A percentile compares a stretch with the other conserved stretches of the same genome.
Evolutionary conservation across 2,113 vertebrate species (phyloP).

Genomic region (Caloenas nicobarica): DNA sequence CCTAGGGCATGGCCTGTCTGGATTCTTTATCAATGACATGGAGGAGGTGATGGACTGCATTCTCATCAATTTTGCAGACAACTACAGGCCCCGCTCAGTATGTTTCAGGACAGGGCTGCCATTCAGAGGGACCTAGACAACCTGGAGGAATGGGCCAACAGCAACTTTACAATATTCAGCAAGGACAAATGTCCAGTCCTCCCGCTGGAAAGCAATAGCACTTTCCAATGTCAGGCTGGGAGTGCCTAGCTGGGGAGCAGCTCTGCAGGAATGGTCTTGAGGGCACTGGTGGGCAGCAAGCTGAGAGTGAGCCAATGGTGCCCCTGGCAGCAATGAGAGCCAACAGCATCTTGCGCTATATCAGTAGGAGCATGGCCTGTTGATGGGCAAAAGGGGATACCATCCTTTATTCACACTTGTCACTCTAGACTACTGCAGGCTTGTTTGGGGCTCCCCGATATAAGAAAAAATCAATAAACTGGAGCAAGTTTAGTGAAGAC

Average conservation of each 20-base stretch:
- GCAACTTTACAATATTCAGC: background rate
- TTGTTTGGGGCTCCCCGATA: background rate
- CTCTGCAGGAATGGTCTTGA: background rate
- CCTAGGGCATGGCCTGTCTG: too few species aligned
- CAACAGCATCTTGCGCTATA: background rate
- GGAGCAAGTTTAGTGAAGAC: too few species aligned
- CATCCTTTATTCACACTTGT: background rate
- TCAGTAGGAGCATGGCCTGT: background rate
- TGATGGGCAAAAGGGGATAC: background rate
- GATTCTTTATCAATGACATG: too few species aligned
- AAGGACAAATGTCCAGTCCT: background rate
- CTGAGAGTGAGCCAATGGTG: background rate
- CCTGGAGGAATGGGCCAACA: too few species aligned
- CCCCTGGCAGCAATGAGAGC: background rate
- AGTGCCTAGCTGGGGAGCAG: background rate
- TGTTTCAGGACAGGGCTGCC: background rate
- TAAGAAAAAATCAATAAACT: background rate
- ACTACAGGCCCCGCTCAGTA: background rate
- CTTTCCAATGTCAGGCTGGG: background rate
- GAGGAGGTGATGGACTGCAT: background rate
- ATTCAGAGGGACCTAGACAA: too few species aligned
- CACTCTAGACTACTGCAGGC: background rate
- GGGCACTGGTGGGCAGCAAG: background rate
- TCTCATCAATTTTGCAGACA: background rate
- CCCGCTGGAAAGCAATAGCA: background rate